Conservation (phyloP, 2,888 invertebrate genomes). For the Odiellus spinosus region DNA sequence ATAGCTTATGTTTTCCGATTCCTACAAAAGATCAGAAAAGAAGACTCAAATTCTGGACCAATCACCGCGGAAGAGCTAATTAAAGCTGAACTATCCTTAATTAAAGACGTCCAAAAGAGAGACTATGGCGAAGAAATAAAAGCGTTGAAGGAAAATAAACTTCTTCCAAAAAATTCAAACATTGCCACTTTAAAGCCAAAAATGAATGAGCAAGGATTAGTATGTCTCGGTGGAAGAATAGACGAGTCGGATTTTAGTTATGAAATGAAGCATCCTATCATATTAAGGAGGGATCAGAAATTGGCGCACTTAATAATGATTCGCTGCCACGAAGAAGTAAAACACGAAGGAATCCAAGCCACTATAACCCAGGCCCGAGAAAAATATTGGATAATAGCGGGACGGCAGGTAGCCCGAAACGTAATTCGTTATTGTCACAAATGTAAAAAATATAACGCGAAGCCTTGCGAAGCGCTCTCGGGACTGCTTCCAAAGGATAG, state of each 20-base stretch:
- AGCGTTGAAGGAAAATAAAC: too few species aligned
- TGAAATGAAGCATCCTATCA: neutral
- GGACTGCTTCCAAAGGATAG: neutral
- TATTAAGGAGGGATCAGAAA: neutral
- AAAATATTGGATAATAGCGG: neutral
- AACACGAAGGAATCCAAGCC: slow-evolving; percentile 1
- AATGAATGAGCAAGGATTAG: neutral
- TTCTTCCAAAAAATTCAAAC: too few species aligned
- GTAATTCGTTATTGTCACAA: neutral
- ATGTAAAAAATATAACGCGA: neutral
- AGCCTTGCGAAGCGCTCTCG: too few species aligned
- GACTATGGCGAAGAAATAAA: too few species aligned
- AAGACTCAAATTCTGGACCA: too few species aligned
- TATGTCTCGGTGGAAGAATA: slow-evolving; percentile 1
- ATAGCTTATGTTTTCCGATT: too few species aligned
- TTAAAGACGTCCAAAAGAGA: too few species aligned
- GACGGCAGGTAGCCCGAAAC: neutral
- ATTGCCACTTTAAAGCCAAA: too few species aligned
- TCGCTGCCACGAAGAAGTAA: neutral
- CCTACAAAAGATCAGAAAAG: too few species aligned
- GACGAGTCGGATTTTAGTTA: neutral
- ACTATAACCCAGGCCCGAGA: slow-evolving; percentile 1
- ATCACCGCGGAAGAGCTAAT: too few species aligned
- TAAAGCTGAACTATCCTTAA: too few species aligned
- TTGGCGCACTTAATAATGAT: too few species aligned